These are phyloP conservation scores for Macroramphosus scolopax DNA, from an alignment of 2,797 vertebrate species.

Conservation along the genomic window DNA sequence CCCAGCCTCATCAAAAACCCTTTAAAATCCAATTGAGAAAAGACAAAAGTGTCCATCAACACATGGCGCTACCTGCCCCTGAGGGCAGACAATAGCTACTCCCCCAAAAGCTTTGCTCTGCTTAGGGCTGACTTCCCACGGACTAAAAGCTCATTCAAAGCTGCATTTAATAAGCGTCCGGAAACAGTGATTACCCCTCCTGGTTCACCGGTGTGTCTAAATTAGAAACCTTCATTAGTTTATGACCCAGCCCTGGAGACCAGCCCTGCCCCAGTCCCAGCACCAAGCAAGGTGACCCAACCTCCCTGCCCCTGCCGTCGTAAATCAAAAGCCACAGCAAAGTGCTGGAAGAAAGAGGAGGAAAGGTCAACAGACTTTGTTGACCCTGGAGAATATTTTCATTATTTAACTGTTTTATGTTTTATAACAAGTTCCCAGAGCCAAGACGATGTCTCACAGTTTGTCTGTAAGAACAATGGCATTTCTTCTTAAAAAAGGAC, in stretches of 20 bases:
- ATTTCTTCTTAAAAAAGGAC: not conserved
- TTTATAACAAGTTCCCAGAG: not conserved
- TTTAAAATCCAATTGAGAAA: conserved; percentile 59
- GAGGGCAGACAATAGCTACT: conserved; percentile 59
- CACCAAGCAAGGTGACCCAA: conserved; percentile 69
- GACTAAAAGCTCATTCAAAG: conserved; percentile 71
- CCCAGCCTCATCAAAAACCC: conserved; percentile 42
- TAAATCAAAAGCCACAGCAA: conserved; percentile 71
- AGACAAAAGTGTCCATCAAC: conserved; percentile 68
- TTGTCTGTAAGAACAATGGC: too few relatives aligned
- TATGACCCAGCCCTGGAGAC: conserved; percentile 74
- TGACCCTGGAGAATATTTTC: conserved; percentile 51
- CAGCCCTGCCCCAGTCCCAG: conserved; percentile 53
- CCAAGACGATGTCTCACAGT: not conserved
- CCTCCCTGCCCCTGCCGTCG: conserved; percentile 62
- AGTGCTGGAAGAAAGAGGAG: conserved; percentile 72
- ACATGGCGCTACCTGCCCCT: conserved; percentile 66
- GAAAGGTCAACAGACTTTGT: conserved; percentile 79
- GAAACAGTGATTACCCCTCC: conserved; percentile 79
- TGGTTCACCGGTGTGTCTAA: conserved; percentile 76
- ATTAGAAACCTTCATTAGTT: conserved; percentile 84
- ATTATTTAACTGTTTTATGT: not conserved
- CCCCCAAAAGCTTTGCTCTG: conserved; percentile 54
- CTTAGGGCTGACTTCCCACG: conserved; percentile 71
- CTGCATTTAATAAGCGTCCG: conserved; percentile 80